A percentile compares a stretch with the other conserved stretches of the same genome.
Evolutionary conservation across 1,140 invertebrate genomes (phyloP).

Genomic region (Philopotamus ludificatus): DNA sequence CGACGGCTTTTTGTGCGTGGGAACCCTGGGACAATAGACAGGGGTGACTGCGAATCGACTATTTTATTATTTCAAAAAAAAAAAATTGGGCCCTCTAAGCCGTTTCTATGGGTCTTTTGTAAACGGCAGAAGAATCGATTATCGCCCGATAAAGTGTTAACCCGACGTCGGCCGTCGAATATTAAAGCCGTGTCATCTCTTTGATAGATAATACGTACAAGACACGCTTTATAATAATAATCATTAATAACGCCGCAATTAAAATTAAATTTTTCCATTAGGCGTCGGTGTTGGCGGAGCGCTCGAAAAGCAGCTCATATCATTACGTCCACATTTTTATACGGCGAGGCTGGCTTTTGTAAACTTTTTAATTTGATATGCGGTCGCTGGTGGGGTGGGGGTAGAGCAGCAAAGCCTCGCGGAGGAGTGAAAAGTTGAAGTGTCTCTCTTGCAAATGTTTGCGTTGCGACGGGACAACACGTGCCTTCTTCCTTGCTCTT

Average conservation of each 20-base stretch:
- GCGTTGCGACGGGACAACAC: constrained; percentile 12
- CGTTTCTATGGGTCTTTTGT: no score
- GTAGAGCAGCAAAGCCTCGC: neutral
- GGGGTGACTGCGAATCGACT: no score
- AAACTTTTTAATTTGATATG: constrained; percentile 39
- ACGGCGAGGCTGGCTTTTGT: neutral
- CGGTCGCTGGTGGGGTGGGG: neutral
- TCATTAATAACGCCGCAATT: no score
- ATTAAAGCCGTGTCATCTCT: no score
- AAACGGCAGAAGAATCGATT: no score
- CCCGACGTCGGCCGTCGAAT: no score
- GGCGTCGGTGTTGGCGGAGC: no score
- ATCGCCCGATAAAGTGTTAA: no score
- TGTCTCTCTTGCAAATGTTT: neutral
- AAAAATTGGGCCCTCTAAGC: neutral
- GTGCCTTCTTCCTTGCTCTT: neutral
- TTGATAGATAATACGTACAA: no score
- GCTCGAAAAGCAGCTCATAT: neutral
- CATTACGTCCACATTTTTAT: neutral
- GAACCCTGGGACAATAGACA: no score
- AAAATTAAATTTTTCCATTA: no score
- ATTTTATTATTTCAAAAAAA: neutral
- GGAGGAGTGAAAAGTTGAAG: constrained; percentile 6
- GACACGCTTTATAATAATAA: no score
- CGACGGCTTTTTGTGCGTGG: neutral